Conservation (phyloP, 2,113 vertebrate species). For the Maylandia zebra region DNA sequence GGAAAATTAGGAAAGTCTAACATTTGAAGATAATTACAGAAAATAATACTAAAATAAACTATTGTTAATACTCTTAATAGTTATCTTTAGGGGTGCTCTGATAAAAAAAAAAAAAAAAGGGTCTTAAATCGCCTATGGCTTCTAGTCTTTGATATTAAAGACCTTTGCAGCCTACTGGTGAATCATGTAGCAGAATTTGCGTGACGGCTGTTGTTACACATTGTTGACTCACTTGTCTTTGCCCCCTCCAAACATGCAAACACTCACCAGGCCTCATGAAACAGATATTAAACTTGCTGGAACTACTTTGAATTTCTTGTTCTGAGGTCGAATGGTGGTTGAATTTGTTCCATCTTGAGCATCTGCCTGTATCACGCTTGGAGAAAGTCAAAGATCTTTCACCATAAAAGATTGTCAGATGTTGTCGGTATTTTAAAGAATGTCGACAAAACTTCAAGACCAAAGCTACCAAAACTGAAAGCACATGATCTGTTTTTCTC, state of each 20-base stretch:
- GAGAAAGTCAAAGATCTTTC: slow-evolving; percentile 35
- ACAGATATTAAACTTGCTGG: neutral
- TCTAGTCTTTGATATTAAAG: neutral
- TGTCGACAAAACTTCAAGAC: slow-evolving; percentile 60
- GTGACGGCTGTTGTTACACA: neutral
- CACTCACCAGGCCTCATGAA: neutral
- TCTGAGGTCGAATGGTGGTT: neutral
- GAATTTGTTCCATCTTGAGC: slow-evolving; percentile 22
- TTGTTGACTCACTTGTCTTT: neutral
- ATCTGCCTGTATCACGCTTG: slow-evolving; percentile 44
- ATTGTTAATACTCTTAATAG: neutral
- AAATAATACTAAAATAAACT: neutral
- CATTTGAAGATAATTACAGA: neutral
- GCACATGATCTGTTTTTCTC: slow-evolving; percentile 59
- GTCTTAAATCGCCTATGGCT: neutral
- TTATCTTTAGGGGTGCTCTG: neutral
- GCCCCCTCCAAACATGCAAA: neutral
- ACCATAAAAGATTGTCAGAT: slow-evolving; percentile 61
- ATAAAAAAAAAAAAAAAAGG: neutral
- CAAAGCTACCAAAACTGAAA: slow-evolving; percentile 65
- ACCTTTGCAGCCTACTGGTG: neutral
- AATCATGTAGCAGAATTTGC: neutral
- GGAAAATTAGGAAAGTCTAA: neutral
- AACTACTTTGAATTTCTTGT: neutral
- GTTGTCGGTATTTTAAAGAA: slow-evolving; percentile 69